Evolutionary conservation across 2,888 invertebrate species (phyloP), one percentile per base, ranked within the genome.

Genomic region (Polyploca ridens): DNA sequence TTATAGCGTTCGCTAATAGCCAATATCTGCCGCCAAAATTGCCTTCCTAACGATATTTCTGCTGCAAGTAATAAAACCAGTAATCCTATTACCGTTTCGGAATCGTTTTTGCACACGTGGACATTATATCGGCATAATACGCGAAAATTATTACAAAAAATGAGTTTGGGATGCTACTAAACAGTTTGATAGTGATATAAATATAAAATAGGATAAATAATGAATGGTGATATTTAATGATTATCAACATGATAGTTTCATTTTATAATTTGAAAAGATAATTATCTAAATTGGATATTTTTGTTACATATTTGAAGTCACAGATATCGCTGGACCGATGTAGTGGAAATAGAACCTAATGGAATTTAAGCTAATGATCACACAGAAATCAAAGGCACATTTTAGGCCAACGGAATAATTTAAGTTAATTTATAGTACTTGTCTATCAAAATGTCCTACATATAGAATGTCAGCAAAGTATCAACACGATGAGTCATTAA

Each of bases 11-110:
- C 88, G 89, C 90, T 93, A 93, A 93, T 92, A 92, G 93, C 87
- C 93, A 93, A 93, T 93, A 93, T 93, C 90, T 90, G 90, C 84
- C 87, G 84, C 87, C 90, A 84, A 93, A 92, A 93, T 92, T 93
- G 92, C 90, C 88, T 91, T 88, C 88, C 89, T 91, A 91, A 93
- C 92, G 90, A 90, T 90, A 93, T 93, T 93, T 91, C 90, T 87
- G 89, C 83, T 85, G 87, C 86, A 84, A 88, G 89, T 91, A 91
- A 93, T 93, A 92, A 91, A 91, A 91, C 86, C 89, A 80, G 79
- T 91, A 91, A 92, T 91, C 89, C 88, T 88, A 88, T 92, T 91
- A 92, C 83, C 61, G 78, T 76, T 73, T 80, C 80, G 83, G 77
- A 88, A 88, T 83, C 84, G 85, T 82, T 90, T 88, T 83, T 77